Evolutionary conservation across 2,797 vertebrate genomes (phyloP), one percentile per base, ranked within the genome.

Genomic region (Hemibagrus guttatus): DNA sequence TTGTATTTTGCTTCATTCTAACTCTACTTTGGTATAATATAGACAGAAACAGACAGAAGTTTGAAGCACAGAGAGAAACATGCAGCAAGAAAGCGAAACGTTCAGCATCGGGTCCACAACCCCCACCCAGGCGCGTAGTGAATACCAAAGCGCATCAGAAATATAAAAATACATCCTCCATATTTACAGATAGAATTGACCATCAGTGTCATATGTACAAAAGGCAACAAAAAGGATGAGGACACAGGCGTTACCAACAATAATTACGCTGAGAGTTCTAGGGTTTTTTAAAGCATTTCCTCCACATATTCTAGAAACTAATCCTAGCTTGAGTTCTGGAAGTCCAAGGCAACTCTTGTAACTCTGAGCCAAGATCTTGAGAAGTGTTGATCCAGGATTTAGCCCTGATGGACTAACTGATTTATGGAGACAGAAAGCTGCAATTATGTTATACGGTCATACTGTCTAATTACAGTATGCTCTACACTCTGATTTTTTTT

Each of bases 1-100:
- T 92, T 91, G 87, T 92, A 90, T 90, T 91, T 91, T 92, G 91
- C 91, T 90, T 91, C 87, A 90, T 86, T 89, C 91, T 92, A 91
- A 88, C 68, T 89, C 90, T 91, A 91, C 89, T 88, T 78, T 85
- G 89, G 76, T 88, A 84, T 85, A 90, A 85, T 90, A 84, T 56
- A 83, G 80, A 92, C 86, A 90, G 86, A 81, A 90, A 90, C 58
- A 87, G 80, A 86, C 54, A 87, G 46, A 83, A 64, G 81, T 84
- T 87, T 42, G 52, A 86, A 87, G 86, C 89, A 89, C 85, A 90
- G 87, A 89, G 52, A 87, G 56, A 82, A 66, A 88, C 85, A 91
- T 86, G 87, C 74, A 87, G 79, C 71, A 54, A 86, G 85, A 82
- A 88, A 88, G 83, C 85, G 61, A 87, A 86, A 90, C 79, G 81